Base-by-base conservation (phyloP, 1,140 invertebrate species). In the Hermetia illucens region DNA sequence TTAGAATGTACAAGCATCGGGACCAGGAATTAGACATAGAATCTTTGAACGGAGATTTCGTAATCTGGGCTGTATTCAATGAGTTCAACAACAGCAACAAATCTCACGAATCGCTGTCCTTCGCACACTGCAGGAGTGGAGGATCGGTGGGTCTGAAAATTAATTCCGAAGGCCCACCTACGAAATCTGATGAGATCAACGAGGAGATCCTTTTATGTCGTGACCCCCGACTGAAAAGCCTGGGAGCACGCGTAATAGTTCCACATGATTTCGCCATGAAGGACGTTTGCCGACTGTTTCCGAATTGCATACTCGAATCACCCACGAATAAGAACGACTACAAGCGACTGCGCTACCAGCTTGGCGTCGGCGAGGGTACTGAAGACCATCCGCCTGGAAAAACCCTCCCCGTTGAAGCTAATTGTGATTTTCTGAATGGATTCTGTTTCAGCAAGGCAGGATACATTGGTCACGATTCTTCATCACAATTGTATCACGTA, bases 371-470 rank as follows among this genome's bases (percentile, higher is more conserved):
- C 27, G 92, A 96, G 71, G 92, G 92, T 21, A 50, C 69, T 3
- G 46, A 66, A 2, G 91, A 96, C 56, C 63, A 90, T 40, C 77
- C 82, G 5, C 68, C 73, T 13, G 86, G 78, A 10, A 74, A 74
- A 49, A 73, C 74, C 46, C 79, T 94, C 45, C 92, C 93, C 22
- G 62, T 95, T 34, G 90, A 96, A 66, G 77, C 74, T 31, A 97
- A 96, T 60, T 80, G 79, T 57, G 90, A 93, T 63, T 90, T 87
- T 61, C 66, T 95, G 22, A 82, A 93, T 66, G 91, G 86, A 34
- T 70, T 93, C 18, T 91, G 82, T 64, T 90, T 92, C 61, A 79
- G 90, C 50, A 94, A 94, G 64, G 89, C 89, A 2, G 89, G 85
- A 55, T 89, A 89, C 51, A 74, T 95, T 51, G 91, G 90, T 2